A percentile compares a stretch with the other conserved stretches of the same genome.
Conservation (phyloP, 1,140 invertebrate species). For the Drosophila mojavensis region DNA sequence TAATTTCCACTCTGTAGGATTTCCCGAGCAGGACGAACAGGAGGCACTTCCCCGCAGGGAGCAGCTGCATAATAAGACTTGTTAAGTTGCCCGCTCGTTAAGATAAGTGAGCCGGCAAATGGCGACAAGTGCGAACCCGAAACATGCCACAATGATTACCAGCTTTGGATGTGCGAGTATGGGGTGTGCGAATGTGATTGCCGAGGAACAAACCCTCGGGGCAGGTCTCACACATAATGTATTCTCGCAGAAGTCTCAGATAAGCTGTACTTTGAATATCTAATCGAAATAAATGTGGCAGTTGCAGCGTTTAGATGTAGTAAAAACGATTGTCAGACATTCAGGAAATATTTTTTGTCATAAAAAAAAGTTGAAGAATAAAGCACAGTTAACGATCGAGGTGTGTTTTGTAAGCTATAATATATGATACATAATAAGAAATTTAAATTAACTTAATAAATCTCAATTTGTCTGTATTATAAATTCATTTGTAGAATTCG, state of each 20-base stretch:
- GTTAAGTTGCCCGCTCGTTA: slow-evolving; percentile 81
- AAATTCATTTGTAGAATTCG: too few species aligned
- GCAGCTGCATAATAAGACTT: slow-evolving; percentile 79
- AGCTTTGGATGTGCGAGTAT: slow-evolving; percentile 61
- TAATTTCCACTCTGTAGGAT: slow-evolving; percentile 63
- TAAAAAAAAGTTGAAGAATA: background rate
- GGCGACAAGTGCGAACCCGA: slow-evolving; percentile 74
- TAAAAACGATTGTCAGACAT: background rate
- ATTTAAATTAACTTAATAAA: too few species aligned
- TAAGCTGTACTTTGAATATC: slow-evolving; percentile 31
- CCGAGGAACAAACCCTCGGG: background rate
- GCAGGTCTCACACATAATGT: slow-evolving; percentile 16
- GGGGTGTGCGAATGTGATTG: slow-evolving; percentile 19
- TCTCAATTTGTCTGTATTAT: too few species aligned
- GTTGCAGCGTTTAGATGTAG: background rate
- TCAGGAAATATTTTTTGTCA: background rate
- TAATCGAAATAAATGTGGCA: slow-evolving; percentile 20
- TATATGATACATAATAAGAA: too few species aligned
- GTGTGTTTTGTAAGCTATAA: too few species aligned
- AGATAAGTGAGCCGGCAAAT: slow-evolving; percentile 81
- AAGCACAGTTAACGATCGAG: too few species aligned
- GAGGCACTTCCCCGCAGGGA: slow-evolving; percentile 48
- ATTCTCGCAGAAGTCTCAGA: background rate
- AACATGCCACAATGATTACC: slow-evolving; percentile 76
- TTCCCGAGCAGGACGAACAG: slow-evolving; percentile 11